Percentiles rank a stretch among this genome's conserved stretches.
Conservation (phyloP, 2,113 vertebrate genomes). For the Dinomys branickii region DNA sequence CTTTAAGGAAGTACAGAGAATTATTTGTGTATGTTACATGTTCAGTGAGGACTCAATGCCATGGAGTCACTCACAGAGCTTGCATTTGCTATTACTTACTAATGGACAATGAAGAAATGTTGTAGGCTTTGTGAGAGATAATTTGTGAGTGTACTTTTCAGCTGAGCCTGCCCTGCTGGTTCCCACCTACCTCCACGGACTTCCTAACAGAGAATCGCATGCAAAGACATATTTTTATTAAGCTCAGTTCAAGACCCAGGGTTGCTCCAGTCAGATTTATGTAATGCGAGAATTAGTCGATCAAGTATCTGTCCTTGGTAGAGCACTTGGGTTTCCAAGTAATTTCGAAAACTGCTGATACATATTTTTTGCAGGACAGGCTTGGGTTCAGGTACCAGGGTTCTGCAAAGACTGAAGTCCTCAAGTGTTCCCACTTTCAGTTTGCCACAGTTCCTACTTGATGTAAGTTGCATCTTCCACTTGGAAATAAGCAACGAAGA, state of each 20-base stretch:
- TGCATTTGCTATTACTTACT: background rate
- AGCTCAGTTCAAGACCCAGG: background rate
- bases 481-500: background rate
- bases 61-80: background rate
- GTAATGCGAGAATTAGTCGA: background rate
- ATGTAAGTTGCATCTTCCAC: background rate
- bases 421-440: background rate
- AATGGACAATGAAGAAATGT: background rate
- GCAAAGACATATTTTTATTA: background rate
- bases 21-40: slow-evolving; percentile 44
- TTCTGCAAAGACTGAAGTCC: background rate
- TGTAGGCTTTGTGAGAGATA: background rate
- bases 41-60: slow-evolving; percentile 23
- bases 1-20: slow-evolving; percentile 51
- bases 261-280: background rate
- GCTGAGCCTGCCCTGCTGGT: background rate
- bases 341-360: slow-evolving; percentile 52
- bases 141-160: background rate
- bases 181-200: background rate
- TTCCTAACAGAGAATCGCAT: background rate
- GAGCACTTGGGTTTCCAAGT: background rate
- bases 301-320: background rate
- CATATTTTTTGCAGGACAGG: background rate
- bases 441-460: slow-evolving; percentile 20
- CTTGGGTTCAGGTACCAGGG: background rate